phyloP scores from a whole-genome alignment of 2,888 invertebrate species.

The Dexiosoma caninum region DNA sequence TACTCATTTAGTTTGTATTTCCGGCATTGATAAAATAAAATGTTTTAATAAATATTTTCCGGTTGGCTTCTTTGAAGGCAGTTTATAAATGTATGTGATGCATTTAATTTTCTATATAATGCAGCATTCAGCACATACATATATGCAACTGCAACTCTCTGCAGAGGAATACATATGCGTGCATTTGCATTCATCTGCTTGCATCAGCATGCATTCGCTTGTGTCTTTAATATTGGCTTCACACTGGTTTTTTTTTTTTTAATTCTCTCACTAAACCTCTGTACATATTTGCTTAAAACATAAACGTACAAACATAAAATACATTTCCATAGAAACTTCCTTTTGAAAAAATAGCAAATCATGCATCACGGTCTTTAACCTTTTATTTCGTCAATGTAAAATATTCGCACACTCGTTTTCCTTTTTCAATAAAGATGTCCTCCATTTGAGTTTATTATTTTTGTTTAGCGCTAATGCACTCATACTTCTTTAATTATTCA shows the following conservation, averaged over 20 bases:
- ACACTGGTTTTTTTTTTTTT: conserved; percentile 8
- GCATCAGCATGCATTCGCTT: not conserved
- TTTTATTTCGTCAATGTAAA: conserved; percentile 71
- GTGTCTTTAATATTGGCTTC: not conserved
- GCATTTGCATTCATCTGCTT: not conserved
- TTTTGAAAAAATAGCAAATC: conserved; percentile 43
- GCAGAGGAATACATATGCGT: not conserved
- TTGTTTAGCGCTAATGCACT: conserved; percentile 19
- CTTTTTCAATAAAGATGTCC: conserved; percentile 10
- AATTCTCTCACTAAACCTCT: not conserved
- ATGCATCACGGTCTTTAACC: conserved; percentile 65
- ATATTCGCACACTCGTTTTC: not conserved
- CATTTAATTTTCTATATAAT: no score
- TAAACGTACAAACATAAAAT: not conserved
- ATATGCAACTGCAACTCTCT: no score
- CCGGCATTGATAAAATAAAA: conserved; percentile 36
- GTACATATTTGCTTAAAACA: not conserved
- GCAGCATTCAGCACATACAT: not conserved
- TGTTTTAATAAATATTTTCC: not conserved
- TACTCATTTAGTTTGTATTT: conserved; percentile 30
- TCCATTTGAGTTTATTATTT: conserved; percentile 23
- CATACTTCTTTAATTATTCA: conserved; percentile 2
- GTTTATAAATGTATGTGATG: not conserved
- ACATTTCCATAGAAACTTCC: no score
- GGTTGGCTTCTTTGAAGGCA: not conserved